Evolutionary conservation across 2,888 invertebrate species (phyloP).

Genomic region (Cantharis flavilabris): DNA sequence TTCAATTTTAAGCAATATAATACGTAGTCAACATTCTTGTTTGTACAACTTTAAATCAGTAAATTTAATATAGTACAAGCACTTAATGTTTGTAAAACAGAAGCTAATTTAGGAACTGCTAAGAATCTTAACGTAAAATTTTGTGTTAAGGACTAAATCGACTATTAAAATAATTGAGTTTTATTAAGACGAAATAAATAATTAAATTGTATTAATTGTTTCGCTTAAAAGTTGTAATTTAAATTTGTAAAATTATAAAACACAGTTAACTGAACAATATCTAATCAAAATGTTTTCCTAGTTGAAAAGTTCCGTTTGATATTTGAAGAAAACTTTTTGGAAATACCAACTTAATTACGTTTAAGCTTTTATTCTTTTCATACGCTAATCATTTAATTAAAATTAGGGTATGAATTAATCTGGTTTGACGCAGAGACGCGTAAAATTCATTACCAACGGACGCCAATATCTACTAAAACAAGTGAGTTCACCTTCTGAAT

Average conservation of each 20-base stretch:
- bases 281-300: conserved; percentile 6
- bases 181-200: neutral
- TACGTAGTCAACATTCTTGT: neutral
- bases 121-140: neutral
- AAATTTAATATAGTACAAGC: neutral
- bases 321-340: conserved; percentile 38
- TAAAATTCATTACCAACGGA: conserved; percentile 40
- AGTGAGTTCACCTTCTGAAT: conserved; percentile 27
- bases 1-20: neutral
- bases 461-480: conserved; percentile 23
- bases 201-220: neutral
- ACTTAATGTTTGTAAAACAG: neutral
- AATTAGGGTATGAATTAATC: conserved; percentile 47
- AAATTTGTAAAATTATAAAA: conserved; percentile 2
- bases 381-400: conserved; percentile 49
- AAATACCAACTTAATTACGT: conserved; percentile 43
- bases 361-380: conserved; percentile 46
- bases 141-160: neutral
- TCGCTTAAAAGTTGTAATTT: neutral
- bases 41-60: neutral
- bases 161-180: conserved; percentile 1
- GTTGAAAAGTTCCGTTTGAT: conserved; percentile 20
- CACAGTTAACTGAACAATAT: conserved; percentile 21
- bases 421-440: conserved; percentile 40
- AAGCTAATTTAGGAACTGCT: neutral